These are phyloP conservation scores for Aphyosemion australe DNA, from an alignment of 2,113 vertebrate genomes.

Conservation along the genomic window DNA sequence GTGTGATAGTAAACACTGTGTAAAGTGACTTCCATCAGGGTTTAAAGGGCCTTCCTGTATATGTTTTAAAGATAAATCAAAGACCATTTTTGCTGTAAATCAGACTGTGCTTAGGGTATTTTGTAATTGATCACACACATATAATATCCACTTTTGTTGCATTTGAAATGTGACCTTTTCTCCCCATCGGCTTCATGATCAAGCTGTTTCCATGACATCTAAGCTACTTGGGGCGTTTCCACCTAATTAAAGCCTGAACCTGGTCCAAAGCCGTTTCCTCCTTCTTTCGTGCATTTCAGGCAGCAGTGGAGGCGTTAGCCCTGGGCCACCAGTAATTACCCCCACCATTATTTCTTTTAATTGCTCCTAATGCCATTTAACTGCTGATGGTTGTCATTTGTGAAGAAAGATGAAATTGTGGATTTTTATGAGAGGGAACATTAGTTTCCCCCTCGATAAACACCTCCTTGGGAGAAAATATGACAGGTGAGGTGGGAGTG, in stretches of 20 bases:
- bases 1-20: constrained; percentile 21
- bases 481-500: constrained; percentile 56
- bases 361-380: constrained; percentile 68
- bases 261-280: constrained; percentile 23
- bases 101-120: neutral
- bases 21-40: neutral
- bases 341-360: constrained; percentile 60
- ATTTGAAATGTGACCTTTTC: constrained; percentile 27
- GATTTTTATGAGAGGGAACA: constrained; percentile 45
- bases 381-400: constrained; percentile 61
- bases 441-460: constrained; percentile 43
- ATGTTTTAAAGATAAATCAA: constrained; percentile 9
- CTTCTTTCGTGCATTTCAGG: constrained; percentile 64
- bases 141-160: constrained; percentile 24
- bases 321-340: constrained; percentile 56
- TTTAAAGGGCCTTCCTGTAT: constrained; percentile 1
- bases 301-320: constrained; percentile 53
- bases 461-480: constrained; percentile 40
- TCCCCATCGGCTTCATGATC: constrained; percentile 31
- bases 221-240: constrained; percentile 50
- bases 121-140: constrained; percentile 6
- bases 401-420: constrained; percentile 50
- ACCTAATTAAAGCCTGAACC: constrained; percentile 67
- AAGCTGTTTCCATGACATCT: constrained; percentile 62
- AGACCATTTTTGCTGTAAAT: constrained; percentile 1